phyloP scores from a whole-genome alignment of 2,113 vertebrate genomes.

The Macquaria ambigua region DNA sequence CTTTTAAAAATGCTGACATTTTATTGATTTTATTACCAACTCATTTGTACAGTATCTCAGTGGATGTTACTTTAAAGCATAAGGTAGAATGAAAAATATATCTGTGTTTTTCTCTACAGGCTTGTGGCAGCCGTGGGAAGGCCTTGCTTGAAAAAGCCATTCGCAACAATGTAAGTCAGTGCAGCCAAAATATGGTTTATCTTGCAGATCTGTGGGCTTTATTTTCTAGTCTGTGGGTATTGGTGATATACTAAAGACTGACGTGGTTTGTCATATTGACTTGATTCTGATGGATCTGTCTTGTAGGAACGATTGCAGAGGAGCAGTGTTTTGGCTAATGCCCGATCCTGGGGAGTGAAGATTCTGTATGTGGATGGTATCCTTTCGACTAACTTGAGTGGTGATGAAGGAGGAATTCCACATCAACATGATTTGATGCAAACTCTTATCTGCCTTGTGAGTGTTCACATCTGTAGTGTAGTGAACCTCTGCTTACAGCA shows the following conservation, averaged over 20 bases:
- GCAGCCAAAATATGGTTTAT: not conserved
- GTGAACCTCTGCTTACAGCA: constrained; percentile 61
- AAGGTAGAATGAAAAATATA: not conserved
- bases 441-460: not conserved
- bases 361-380: constrained; percentile 89
- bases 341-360: constrained; percentile 89
- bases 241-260: not conserved
- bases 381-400: constrained; percentile 60
- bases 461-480: constrained; percentile 29
- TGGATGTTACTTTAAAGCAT: not conserved
- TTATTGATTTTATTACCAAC: not conserved
- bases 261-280: not conserved
- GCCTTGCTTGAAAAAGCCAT: constrained; percentile 91
- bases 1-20: not conserved
- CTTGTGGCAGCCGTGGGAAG: constrained; percentile 88
- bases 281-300: constrained; percentile 19
- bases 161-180: constrained; percentile 87
- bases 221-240: not conserved
- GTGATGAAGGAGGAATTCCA: not conserved
- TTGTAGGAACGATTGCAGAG: constrained; percentile 81
- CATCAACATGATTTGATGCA: not conserved
- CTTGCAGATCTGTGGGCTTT: not conserved
- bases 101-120: constrained; percentile 70
- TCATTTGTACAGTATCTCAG: not conserved
- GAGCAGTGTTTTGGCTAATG: constrained; percentile 84